Evolutionary conservation across 2,797 vertebrate species (phyloP), one percentile per base, ranked within the genome.

Genomic region (Tragopan temminckii): DNA sequence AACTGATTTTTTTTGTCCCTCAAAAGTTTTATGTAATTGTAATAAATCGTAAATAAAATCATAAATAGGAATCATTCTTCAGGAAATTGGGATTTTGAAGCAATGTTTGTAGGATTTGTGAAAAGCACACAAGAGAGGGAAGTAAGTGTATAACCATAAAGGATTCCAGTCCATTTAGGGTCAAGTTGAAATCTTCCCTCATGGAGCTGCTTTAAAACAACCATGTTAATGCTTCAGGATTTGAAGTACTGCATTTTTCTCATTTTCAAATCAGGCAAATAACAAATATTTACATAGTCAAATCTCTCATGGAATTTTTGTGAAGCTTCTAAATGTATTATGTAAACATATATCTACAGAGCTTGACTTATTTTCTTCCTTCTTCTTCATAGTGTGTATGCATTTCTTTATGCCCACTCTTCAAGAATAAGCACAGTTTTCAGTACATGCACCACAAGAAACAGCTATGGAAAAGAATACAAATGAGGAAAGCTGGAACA

Each of bases 281-380:
- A 71, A 81, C 12, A 93, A 82, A 71, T 80, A 93, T 70, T 85
- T 95, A 90, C 43, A 66, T 14, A 81, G 82, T 27, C 63, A 83
- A 86, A 88, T 79, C 59, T 88, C 67, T 59, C 17, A 27, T 40
- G 67, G 70, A 91, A 12, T 63, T 66, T 86, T 83, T 85, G 50
- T 83, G 2, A 88, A 70, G 67, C 70, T 91, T 92, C 72, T 59
- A 94, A 67, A 43, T 81, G 25, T 4, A 0, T 72, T 2, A 0
- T 58, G 62, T 78, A 85, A 92, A 89, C 69, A 85, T 38, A 33
- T 24, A 13, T 85, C 80, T 85, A 55, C 14, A 69, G 61, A 86
- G 67, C 69, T 48, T 2, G 5, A 53, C 57, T 52, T n/a, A 85
- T 75, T 88, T 93, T 89, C 72, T 83, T 88, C 76, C 42, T 88